Evolutionary conservation across 2,113 vertebrate genomes (phyloP).

Genomic region (Australoheros scitulus): DNA sequence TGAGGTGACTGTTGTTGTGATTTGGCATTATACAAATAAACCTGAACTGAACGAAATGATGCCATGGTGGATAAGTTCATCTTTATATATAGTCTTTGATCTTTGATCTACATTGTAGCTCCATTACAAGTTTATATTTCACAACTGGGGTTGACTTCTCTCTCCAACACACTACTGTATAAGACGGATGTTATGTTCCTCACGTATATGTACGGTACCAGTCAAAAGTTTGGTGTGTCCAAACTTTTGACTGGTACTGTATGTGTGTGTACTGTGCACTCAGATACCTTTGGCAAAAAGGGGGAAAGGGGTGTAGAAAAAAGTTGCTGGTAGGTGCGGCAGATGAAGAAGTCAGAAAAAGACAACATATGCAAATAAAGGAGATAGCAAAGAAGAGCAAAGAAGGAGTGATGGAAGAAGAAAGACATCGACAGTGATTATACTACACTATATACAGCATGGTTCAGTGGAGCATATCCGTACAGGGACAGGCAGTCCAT

Average conservation of each 20-base stretch:
- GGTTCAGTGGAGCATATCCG: slow-evolving; percentile 77
- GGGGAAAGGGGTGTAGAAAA: background rate
- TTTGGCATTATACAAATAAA: background rate
- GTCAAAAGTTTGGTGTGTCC: too few species aligned
- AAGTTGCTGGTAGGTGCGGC: slow-evolving; percentile 48
- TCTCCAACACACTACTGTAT: slow-evolving; percentile 45
- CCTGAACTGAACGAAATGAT: background rate
- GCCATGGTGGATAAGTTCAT: background rate
- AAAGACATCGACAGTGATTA: slow-evolving; percentile 69
- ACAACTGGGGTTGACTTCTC: slow-evolving; percentile 62
- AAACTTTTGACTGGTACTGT: background rate
- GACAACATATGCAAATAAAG: slow-evolving; percentile 64
- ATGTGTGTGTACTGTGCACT: slow-evolving; percentile 33
- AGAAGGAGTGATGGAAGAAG: slow-evolving; percentile 66
- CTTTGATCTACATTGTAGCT: slow-evolving; percentile 12
- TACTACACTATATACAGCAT: slow-evolving; percentile 68
- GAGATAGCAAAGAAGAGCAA: slow-evolving; percentile 50
- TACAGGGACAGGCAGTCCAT: slow-evolving; percentile 70
- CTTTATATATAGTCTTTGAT: background rate
- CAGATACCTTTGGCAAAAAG: slow-evolving; percentile 37
- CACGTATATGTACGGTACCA: background rate
- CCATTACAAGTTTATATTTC: slow-evolving; percentile 69
- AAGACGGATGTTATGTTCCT: slow-evolving; percentile 69
- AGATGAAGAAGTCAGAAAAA: slow-evolving; percentile 48
- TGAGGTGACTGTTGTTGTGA: background rate